Percentiles rank a stretch among this genome's conserved stretches.
Conservation (phyloP, 2,888 invertebrate genomes). For the Pogonocherus hispidulus region DNA sequence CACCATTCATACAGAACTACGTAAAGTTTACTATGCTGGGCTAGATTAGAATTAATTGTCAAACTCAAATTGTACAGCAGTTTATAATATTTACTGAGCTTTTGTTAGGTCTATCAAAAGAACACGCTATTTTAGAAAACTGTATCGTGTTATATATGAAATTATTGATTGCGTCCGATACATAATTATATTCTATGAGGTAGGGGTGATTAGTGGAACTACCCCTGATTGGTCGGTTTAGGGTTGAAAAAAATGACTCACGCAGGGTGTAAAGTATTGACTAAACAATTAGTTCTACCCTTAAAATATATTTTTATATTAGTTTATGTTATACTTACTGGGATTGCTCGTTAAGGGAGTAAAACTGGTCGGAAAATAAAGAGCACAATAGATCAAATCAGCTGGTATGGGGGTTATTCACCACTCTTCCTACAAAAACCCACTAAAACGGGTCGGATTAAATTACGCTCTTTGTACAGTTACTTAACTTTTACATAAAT, state of each 20-base stretch:
- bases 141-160: constrained; percentile 55
- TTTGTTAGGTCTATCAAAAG: constrained; percentile 44
- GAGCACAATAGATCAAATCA: constrained; percentile 35
- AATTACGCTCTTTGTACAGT: constrained; percentile 2
- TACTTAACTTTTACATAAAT: background rate
- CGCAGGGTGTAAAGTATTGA: constrained; percentile 71
- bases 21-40: constrained; percentile 15
- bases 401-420: constrained; percentile 37
- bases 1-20: constrained; percentile 1
- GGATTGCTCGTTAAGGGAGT: constrained; percentile 50
- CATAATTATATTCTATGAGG: constrained; percentile 68
- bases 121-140: constrained; percentile 47
- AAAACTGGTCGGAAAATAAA: constrained; percentile 36
- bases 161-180: constrained; percentile 70
- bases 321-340: constrained; percentile 54
- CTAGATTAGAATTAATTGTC: constrained; percentile 39
- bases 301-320: constrained; percentile 68
- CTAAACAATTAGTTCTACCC: constrained; percentile 70
- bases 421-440: background rate
- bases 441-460: constrained; percentile 13
- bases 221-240: constrained; percentile 69
- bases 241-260: constrained; percentile 71
- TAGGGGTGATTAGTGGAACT: constrained; percentile 68
- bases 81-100: constrained; percentile 46
- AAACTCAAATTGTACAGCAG: constrained; percentile 34